Evolutionary conservation across 2,113 vertebrate species (phyloP), one percentile per base, ranked within the genome.

Genomic region (Microcebus ravelobensis): DNA sequence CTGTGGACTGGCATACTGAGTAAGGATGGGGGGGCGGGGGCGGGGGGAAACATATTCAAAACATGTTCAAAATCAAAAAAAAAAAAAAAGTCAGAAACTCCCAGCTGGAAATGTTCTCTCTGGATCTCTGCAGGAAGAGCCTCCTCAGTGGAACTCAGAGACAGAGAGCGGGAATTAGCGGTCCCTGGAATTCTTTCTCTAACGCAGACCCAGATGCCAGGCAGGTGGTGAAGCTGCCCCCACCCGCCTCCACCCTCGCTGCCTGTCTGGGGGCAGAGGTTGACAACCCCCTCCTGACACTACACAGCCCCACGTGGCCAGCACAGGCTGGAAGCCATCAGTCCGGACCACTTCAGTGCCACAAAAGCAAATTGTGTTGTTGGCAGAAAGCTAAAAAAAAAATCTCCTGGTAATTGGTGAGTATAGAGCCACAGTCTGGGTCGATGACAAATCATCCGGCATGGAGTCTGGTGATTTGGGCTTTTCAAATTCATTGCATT

Each of bases 11-110:
- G 57, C 5, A 13, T 21, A 25, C 25, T 27, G 65, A 36, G 27
- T 1, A 0, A 31, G 39, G 6, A 36, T 1, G 1, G 23, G 42
- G 42, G 61, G 42, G 15, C 8, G 8, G 55, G 23, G 17, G 34
- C 10, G 21, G 6, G 63, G 31, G 12, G 31, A 8, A n/a, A 36
- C 10, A 36, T 14, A 31, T 20, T 48, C 23, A 50, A 52, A 76
- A 45, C 74, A 55, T 7, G 48, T 59, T 86, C 74, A 83, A 67
- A 91, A 84, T 76, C 79, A 89, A 73, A 88, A 18, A 52, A 52
- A 17, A 55, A 52, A 52, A 52, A 52, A 21, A 36, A 55, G 39
- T n/a, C 80, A 63, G 48, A 71, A 84, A 34, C 29, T 36, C 59
- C 65, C 14, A 6, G 10, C 52, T 70, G 34, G 71, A 18, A 48